Percentiles rank a stretch among this genome's conserved stretches.
These are phyloP conservation scores for Pangasius mekongensis DNA, from an alignment of 2,797 vertebrate genomes.

Conservation along the genomic window DNA sequence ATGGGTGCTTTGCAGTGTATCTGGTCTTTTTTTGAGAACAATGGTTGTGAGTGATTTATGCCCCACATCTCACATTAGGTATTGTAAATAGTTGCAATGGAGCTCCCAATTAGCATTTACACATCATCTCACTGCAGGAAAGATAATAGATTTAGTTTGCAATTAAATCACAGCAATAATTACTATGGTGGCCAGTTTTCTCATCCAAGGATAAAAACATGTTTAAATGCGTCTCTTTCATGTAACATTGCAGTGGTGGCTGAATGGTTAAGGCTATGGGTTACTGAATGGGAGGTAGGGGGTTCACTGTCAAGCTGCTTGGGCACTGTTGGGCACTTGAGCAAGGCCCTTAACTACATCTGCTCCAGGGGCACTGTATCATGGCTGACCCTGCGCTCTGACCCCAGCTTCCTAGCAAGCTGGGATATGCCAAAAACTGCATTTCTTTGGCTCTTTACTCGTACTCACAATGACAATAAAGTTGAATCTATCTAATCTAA, in stretches of 20 bases:
- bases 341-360: too few species aligned
- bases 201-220: constrained; percentile 55
- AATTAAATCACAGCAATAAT: constrained; percentile 54
- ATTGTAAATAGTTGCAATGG: constrained; percentile 64
- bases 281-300: too few species aligned
- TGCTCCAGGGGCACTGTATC: too few species aligned
- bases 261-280: too few species aligned
- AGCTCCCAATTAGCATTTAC: constrained; percentile 66
- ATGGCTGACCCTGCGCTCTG: too few species aligned
- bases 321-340: too few species aligned
- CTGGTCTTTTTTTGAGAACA: constrained; percentile 68
- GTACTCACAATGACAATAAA: too few species aligned
- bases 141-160: constrained; percentile 54
- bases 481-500: neutral
- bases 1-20: constrained; percentile 64
- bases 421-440: too few species aligned
- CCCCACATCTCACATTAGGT: constrained; percentile 61
- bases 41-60: constrained; percentile 66
- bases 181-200: constrained; percentile 43
- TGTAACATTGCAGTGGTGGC: neutral
- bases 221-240: constrained; percentile 55
- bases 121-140: constrained; percentile 59
- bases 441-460: too few species aligned
- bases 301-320: too few species aligned
- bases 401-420: too few species aligned